phyloP scores from a whole-genome alignment of 2,888 invertebrate genomes.

The Scrobipalpa atriplicella region DNA sequence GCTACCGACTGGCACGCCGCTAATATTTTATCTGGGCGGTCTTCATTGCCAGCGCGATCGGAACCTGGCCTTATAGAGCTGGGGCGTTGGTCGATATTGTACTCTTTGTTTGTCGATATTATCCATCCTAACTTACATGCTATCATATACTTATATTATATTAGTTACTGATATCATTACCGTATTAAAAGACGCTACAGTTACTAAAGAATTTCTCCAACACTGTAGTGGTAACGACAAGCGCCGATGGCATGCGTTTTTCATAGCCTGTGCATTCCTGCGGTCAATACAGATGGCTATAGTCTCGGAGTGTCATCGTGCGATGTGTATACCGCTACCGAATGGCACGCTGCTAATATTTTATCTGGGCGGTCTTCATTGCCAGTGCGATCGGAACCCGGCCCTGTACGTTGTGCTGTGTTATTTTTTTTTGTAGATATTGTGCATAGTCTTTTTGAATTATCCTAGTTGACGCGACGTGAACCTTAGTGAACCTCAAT shows the following conservation, averaged over 20 bases:
- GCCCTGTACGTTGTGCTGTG: slow-evolving; percentile 45
- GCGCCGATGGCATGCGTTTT: slow-evolving; percentile 55
- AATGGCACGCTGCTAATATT: slow-evolving; percentile 72
- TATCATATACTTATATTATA: too few relatives aligned
- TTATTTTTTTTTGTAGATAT: not conserved
- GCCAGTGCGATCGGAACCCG: slow-evolving; percentile 60
- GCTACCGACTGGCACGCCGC: slow-evolving; percentile 72
- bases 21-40: slow-evolving; percentile 80
- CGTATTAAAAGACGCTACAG: too few relatives aligned
- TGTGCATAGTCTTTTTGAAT: too few relatives aligned
- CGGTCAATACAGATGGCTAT: not conserved
- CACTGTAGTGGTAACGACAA: not conserved
- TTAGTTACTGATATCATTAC: too few relatives aligned
- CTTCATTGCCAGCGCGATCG: slow-evolving; percentile 72
- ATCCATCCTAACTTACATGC: too few relatives aligned
- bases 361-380: slow-evolving; percentile 81
- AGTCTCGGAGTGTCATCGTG: slow-evolving; percentile 62
- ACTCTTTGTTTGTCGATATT: not conserved
- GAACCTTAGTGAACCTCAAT: too few relatives aligned
- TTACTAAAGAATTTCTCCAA: not conserved
- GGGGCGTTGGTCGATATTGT: too few relatives aligned
- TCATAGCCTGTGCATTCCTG: slow-evolving; percentile 69
- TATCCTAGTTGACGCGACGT: too few relatives aligned
- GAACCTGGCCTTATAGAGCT: slow-evolving; percentile 51
- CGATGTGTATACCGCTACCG: slow-evolving; percentile 71